These are phyloP conservation scores for Amia ocellicauda DNA, from an alignment of 2,113 vertebrate species.

Conservation along the genomic window DNA sequence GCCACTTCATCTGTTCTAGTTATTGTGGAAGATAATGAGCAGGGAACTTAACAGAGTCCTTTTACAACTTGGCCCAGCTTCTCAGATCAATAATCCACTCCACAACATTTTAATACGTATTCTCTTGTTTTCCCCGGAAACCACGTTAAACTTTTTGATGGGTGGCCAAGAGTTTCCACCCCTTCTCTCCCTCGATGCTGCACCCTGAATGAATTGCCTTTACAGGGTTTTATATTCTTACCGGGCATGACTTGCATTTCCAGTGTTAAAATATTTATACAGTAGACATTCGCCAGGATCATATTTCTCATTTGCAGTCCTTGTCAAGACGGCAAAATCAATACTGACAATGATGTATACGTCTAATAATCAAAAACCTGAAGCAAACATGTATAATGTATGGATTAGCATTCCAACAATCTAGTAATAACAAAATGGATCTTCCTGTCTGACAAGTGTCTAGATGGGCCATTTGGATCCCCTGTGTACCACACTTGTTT, in stretches of 20 bases:
- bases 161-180: too few relatives aligned
- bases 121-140: too few relatives aligned
- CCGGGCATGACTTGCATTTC: not conserved
- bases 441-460: not conserved
- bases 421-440: not conserved
- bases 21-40: too few relatives aligned
- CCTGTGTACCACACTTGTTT: not conserved
- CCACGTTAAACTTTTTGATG: too few relatives aligned
- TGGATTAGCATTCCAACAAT: slow-evolving; percentile 11
- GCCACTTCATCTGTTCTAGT: too few relatives aligned
- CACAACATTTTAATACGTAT: too few relatives aligned
- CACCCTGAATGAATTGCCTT: slow-evolving; percentile 2
- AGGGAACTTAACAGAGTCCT: too few relatives aligned
- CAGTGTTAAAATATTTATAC: slow-evolving; percentile 23
- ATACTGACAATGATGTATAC: slow-evolving; percentile 18
- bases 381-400: slow-evolving; percentile 10
- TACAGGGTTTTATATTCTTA: not conserved
- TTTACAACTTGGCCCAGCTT: too few relatives aligned
- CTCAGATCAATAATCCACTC: too few relatives aligned
- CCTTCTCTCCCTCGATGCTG: not conserved
- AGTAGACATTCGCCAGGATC: slow-evolving; percentile 3
- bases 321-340: slow-evolving; percentile 22
- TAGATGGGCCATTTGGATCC: not conserved
- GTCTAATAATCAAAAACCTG: not conserved
- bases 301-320: slow-evolving; percentile 13